Conservation (phyloP, 2,113 vertebrate species). For the Chitala chitala region DNA sequence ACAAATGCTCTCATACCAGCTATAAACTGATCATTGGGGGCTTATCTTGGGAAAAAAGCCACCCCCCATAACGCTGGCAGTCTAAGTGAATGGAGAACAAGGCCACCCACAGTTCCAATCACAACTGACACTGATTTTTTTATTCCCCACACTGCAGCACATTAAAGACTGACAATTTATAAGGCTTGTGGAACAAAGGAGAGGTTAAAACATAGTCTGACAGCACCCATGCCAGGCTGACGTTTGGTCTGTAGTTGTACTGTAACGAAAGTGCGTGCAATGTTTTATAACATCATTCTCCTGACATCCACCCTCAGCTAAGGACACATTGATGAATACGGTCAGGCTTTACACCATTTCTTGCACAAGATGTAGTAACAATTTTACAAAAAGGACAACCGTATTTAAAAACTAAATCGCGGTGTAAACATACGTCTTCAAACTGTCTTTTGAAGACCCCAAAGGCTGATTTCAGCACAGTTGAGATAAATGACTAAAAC, state of each 20-base stretch:
- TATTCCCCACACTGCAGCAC: background rate
- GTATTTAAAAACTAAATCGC: no score
- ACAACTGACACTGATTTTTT: background rate
- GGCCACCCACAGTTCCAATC: background rate
- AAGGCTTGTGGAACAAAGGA: background rate
- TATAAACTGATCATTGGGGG: background rate
- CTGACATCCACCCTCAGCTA: background rate
- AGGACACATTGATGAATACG: background rate
- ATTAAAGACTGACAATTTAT: background rate
- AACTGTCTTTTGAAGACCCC: no score
- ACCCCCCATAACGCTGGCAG: background rate
- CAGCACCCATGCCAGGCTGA: constrained; percentile 24
- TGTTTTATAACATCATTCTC: background rate
- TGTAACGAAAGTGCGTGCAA: background rate
- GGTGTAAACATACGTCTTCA: background rate
- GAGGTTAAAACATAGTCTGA: constrained; percentile 4
- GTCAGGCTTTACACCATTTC: background rate
- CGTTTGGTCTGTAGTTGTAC: background rate
- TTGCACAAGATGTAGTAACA: no score
- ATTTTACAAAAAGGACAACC: no score
- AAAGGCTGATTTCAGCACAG: no score
- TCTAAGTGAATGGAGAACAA: background rate
- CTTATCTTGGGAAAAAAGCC: constrained; percentile 1
- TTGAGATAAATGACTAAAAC: no score
- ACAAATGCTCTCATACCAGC: background rate